These are phyloP conservation scores for Caenorhabditis doughertyi DNA, from an alignment of 2,888 invertebrate genomes.

Conservation along the genomic window DNA sequence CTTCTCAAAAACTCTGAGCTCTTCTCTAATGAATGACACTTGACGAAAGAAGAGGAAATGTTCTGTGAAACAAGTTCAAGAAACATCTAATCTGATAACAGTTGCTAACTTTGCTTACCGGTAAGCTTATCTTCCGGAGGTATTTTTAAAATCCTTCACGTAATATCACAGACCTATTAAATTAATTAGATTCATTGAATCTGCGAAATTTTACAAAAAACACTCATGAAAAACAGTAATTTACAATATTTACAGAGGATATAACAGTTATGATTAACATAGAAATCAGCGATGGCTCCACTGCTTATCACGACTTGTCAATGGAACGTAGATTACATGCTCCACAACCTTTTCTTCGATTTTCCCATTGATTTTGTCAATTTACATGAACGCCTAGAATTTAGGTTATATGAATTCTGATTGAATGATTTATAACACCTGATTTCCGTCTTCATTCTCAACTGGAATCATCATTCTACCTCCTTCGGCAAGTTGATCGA, in stretches of 20 bases:
- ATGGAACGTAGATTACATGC: constrained; percentile 97
- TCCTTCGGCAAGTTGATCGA: constrained; percentile 92
- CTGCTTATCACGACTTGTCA: constrained; percentile 87
- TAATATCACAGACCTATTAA: too few relatives aligned
- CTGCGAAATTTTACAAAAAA: neutral
- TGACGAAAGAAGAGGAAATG: constrained; percentile 14
- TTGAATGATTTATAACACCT: constrained; percentile 49
- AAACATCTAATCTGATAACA: neutral
- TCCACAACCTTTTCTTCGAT: constrained; percentile 87
- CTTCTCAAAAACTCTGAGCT: constrained; percentile 19
- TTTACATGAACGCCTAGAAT: constrained; percentile 87
- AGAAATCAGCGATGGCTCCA: constrained; percentile 18
- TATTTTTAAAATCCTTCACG: neutral
- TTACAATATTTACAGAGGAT: constrained; percentile 15
- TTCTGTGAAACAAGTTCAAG: constrained; percentile 14
- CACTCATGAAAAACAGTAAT: constrained; percentile 1
- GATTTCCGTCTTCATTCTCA: constrained; percentile 70
- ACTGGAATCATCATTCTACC: constrained; percentile 88
- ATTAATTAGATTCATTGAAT: neutral
- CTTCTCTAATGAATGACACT: constrained; percentile 54
- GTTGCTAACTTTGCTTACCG: too few relatives aligned
- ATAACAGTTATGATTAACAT: neutral
- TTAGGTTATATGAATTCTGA: neutral
- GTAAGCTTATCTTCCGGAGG: neutral
- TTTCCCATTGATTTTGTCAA: constrained; percentile 93